Base-by-base conservation (phyloP, 2,113 vertebrate species). In the Daubentonia madagascariensis region DNA sequence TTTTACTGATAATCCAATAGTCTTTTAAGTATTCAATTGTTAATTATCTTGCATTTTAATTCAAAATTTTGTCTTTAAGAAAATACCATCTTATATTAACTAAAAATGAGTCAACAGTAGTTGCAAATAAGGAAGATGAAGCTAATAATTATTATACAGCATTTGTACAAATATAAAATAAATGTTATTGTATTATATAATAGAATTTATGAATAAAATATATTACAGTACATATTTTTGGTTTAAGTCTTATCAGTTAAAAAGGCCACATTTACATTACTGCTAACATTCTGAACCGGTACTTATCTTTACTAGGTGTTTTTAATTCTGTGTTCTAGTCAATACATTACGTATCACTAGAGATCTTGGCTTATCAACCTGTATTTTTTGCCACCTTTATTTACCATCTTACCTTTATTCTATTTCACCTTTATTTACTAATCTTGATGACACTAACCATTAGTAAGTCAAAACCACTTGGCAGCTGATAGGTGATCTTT, bases 51-150 rank as follows among this genome's bases (percentile, higher is more conserved):
- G 48, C 8, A 88, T 25, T 96, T 22, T 0, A 88, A 3, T 12
- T 96, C 25, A 96, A 32, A 94, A 68, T 92, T 97, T 45, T 63
- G 32, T 68, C 59, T 92, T 48, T 85, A 6, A 3, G 95, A 79
- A 96, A 45, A 12, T 23, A 45, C 8, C 89, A 3, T 85, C 9
- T 57, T 89, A 79, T 52, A 91, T 3, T 81, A 70, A 72, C 32
- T 43, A 13, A 88, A 78, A 78, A 54, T 43, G 43, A 75, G 75
- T 48, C 57, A 85, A 83, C 57, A 17, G 6, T 83, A 25, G 40
- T 59, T 67, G 7, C 40, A 68, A 40, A 35, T 13, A 89, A 70
- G 30, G 43, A 89, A 40, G 20, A 85, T 54, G 4, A 79, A 80
- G 14, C 7, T 23, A 52, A 57, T 72, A 63, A 76, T 35, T 84